phyloP scores from a whole-genome alignment of 2,113 vertebrate species.

The Condylura cristata region DNA sequence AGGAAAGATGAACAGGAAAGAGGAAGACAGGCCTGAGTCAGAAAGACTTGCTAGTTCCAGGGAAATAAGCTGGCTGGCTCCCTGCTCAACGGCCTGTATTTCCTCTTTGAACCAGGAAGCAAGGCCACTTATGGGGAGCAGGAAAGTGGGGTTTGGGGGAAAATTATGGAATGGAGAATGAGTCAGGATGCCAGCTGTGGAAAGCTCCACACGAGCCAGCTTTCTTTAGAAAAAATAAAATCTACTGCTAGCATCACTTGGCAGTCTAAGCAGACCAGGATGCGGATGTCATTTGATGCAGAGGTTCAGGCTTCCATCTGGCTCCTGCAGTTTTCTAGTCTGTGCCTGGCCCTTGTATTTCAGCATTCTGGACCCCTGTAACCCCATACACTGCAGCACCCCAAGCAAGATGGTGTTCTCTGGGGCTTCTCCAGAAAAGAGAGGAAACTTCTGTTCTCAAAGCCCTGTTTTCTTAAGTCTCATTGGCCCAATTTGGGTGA shows the following conservation, averaged over 20 bases:
- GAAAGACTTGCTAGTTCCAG: background rate
- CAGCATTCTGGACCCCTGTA: background rate
- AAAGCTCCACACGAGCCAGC: background rate
- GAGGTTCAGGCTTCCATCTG: background rate
- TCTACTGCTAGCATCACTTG: background rate
- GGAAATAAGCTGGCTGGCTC: background rate
- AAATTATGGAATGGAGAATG: background rate
- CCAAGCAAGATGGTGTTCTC: background rate
- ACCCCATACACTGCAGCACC: background rate
- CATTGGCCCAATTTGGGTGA: background rate
- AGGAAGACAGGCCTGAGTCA: background rate
- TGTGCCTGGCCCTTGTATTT: background rate
- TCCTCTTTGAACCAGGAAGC: background rate
- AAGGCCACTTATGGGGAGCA: background rate
- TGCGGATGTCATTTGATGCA: rapidly evolving
- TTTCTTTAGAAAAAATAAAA: background rate
- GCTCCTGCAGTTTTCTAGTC: background rate
- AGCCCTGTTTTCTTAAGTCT: background rate
- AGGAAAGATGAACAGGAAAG: background rate
- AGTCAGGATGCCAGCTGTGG: background rate
- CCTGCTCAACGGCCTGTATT: no score
- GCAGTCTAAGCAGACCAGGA: background rate
- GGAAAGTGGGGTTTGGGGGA: background rate
- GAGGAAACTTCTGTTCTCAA: background rate
- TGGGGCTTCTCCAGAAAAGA: background rate